Evolutionary conservation across 2,888 invertebrate species (phyloP).

Genomic region (Coecobrya sp.): DNA sequence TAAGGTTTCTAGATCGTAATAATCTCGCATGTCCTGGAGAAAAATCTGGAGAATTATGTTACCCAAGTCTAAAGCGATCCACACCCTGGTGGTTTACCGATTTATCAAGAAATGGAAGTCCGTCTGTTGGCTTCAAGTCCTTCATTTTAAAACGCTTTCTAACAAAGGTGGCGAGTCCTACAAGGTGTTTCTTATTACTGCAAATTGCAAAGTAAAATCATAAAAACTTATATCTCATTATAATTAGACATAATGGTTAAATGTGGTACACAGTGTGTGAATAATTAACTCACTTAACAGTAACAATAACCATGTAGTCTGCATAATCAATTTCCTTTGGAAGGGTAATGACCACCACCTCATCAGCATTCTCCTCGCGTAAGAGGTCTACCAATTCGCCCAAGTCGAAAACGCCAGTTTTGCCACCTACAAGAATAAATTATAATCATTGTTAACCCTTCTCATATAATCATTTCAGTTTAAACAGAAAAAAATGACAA

Average conservation of each 20-base stretch:
- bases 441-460: neutral
- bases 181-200: conserved; percentile 90
- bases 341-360: conserved; percentile 94
- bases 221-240: no score
- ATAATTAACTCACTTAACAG: conserved; percentile 89
- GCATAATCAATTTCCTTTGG: conserved; percentile 93
- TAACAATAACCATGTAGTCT: conserved; percentile 94
- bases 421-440: conserved; percentile 90
- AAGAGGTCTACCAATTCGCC: conserved; percentile 94
- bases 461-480: no score
- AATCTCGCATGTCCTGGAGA: conserved; percentile 90
- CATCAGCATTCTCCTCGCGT: conserved; percentile 92
- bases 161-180: conserved; percentile 92
- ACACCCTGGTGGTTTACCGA: conserved; percentile 91
- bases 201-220: neutral
- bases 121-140: conserved; percentile 89
- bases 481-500: neutral
- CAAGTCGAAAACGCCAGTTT: conserved; percentile 95
- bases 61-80: conserved; percentile 97
- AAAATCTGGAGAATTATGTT: conserved; percentile 97
- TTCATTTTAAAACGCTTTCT: conserved; percentile 93
- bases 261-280: no score
- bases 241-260: no score
- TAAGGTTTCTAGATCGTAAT: conserved; percentile 96
- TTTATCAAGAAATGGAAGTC: conserved; percentile 93